Base-by-base conservation (phyloP, 2,888 invertebrate species). In the Panorpa germanica region DNA sequence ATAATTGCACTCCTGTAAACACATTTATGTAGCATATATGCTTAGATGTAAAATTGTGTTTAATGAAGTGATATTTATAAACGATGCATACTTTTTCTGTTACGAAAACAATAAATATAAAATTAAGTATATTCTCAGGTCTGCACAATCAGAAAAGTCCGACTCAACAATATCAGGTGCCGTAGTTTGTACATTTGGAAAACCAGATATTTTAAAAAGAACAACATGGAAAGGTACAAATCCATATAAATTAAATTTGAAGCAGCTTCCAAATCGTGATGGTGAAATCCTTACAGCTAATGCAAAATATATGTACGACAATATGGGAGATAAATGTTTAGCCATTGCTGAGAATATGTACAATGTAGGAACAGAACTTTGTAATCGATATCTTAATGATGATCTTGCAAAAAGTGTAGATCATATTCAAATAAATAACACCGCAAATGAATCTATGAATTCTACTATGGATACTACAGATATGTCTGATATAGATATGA, bases 141-240 rank as follows among this genome's bases (percentile, higher is more conserved):
- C n/a, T n/a, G n/a, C n/a, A n/a, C n/a, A n/a, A n/a, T n/a, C n/a
- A n/a, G n/a, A n/a, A n/a, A n/a, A n/a, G n/a, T n/a, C n/a, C 2
- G 25, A 25, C 10, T 51, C 60, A 38, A 53, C 50, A 18, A 68
- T 66, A 42, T 59, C 66, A 23, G 74, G 76, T 3, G 63, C 68
- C 29, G 61, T 69, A 9, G 60, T 75, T 13, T 62, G 62, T 41
- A 61, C 64, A 3, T 67, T 57, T 44, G 70, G 70, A 2, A 59
- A 63, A 40, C 60, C 65, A n/a, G 50, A 54, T 34, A 45, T 63
- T 11, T 43, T 66, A 32, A 49, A 58, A 4, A 39, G 41, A 11
- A 43, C 44, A 19, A 40, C 40, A 4, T 55, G 55, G 54, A 41
- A 44, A 19, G 41, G 46, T 6, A 34, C 38, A 16, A 32, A 41